Conservation (phyloP, 2,888 invertebrate genomes). For the Pherbina coryleti region DNA sequence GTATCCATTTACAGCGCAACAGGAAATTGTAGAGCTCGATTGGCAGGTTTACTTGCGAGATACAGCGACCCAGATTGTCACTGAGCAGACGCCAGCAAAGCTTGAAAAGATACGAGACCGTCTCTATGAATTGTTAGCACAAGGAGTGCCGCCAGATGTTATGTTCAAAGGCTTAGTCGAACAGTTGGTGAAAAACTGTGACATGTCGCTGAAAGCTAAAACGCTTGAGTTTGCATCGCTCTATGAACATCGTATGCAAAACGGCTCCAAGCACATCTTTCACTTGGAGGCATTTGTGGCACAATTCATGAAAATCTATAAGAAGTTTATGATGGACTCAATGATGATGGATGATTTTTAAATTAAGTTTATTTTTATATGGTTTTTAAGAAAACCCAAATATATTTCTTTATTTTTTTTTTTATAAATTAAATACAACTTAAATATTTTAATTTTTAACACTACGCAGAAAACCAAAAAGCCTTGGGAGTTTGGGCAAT, state of each 20-base stretch:
- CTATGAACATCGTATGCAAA: constrained; percentile 92
- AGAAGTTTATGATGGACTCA: constrained; percentile 75
- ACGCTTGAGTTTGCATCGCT: constrained; percentile 88
- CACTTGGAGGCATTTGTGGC: constrained; percentile 98
- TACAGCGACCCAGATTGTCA: constrained; percentile 87
- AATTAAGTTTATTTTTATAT: neutral
- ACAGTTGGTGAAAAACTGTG: constrained; percentile 89
- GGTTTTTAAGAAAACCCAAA: neutral
- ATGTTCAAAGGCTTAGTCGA: constrained; percentile 90
- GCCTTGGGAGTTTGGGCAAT: neutral
- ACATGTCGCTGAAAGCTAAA: constrained; percentile 88
- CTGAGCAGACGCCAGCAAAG: constrained; percentile 88
- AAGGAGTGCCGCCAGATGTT: constrained; percentile 92
- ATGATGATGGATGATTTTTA: constrained; percentile 64
- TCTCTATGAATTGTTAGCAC: constrained; percentile 92
- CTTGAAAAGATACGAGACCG: constrained; percentile 87
- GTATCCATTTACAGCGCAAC: constrained; percentile 85
- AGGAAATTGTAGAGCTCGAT: constrained; percentile 88
- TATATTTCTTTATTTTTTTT: constrained; percentile 38
- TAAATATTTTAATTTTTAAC: neutral
- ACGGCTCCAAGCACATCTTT: constrained; percentile 94
- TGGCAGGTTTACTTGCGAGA: constrained; percentile 92
- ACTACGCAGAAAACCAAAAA: neutral
- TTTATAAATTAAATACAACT: neutral
- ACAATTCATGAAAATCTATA: constrained; percentile 95